Percentiles rank a stretch among this genome's conserved stretches.
phyloP scores from a whole-genome alignment of 2,113 vertebrate genomes.

The Apteryx mantelli region DNA sequence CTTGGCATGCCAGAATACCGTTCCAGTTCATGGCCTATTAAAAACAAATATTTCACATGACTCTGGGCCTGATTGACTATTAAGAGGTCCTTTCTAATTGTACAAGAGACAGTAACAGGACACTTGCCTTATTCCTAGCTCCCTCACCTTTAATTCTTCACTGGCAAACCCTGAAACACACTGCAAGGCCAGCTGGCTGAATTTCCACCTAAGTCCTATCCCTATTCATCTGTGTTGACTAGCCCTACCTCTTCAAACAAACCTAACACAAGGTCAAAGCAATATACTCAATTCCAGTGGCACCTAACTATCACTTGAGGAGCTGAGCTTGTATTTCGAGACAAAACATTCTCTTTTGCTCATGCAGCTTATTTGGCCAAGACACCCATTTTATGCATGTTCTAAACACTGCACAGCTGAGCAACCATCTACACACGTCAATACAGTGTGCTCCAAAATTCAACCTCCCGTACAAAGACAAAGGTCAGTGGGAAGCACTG shows the following conservation, averaged over 20 bases:
- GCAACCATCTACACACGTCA: not conserved
- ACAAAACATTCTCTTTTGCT: not conserved
- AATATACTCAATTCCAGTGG: not conserved
- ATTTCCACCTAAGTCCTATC: not conserved
- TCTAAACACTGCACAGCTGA: not conserved
- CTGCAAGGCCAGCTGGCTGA: not conserved
- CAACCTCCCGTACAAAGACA: not conserved
- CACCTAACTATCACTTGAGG: not conserved
- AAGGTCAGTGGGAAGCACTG: not conserved
- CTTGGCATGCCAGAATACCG: constrained; percentile 12
- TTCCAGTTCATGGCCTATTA: constrained; percentile 65
- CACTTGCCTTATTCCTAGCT: not conserved
- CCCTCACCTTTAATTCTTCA: not conserved
- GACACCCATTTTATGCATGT: not conserved
- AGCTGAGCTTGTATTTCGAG: not conserved
- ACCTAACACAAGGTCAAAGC: not conserved
- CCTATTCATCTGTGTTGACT: not conserved
- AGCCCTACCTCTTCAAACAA: not conserved
- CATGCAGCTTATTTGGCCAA: not conserved
- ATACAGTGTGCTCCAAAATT: not conserved
- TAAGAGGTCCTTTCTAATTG: constrained; percentile 16
- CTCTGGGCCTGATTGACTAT: not conserved
- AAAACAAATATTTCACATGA: constrained; percentile 63
- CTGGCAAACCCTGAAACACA: not conserved
- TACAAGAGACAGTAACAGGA: not conserved